Evolutionary conservation across 2,113 vertebrate species (phyloP).

Genomic region (Eleginops maclovinus): DNA sequence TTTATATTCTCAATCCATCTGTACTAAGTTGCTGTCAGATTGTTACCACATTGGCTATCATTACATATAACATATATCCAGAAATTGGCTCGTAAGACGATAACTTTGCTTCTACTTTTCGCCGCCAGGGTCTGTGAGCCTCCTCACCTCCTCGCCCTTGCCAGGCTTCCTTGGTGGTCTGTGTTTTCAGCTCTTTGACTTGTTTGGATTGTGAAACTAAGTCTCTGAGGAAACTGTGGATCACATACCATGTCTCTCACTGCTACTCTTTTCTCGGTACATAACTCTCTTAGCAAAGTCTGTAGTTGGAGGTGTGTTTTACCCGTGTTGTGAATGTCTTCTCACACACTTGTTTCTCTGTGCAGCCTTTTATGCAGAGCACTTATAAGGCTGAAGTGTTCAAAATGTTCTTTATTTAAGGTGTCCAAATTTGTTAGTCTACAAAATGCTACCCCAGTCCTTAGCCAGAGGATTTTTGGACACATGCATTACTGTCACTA

Average conservation of each 20-base stretch:
- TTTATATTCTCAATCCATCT: neutral
- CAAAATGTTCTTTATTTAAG: no score
- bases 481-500: no score
- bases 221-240: slow-evolving; percentile 32
- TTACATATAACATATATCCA: neutral
- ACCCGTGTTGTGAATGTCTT: neutral
- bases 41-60: neutral
- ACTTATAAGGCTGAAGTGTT: neutral
- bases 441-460: no score
- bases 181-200: slow-evolving; percentile 22
- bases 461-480: no score
- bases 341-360: neutral
- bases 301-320: slow-evolving; percentile 30
- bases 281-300: slow-evolving; percentile 14
- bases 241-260: slow-evolving; percentile 32
- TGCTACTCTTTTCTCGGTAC: slow-evolving; percentile 6
- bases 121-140: no score
- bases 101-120: neutral
- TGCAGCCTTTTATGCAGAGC: slow-evolving; percentile 11
- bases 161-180: slow-evolving; percentile 39
- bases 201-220: slow-evolving; percentile 48
- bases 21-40: neutral
- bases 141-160: slow-evolving; percentile 13
- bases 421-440: no score
- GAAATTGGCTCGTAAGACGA: neutral